Evolutionary conservation across 2,888 invertebrate genomes (phyloP).

Genomic region (Tridacna crocea): DNA sequence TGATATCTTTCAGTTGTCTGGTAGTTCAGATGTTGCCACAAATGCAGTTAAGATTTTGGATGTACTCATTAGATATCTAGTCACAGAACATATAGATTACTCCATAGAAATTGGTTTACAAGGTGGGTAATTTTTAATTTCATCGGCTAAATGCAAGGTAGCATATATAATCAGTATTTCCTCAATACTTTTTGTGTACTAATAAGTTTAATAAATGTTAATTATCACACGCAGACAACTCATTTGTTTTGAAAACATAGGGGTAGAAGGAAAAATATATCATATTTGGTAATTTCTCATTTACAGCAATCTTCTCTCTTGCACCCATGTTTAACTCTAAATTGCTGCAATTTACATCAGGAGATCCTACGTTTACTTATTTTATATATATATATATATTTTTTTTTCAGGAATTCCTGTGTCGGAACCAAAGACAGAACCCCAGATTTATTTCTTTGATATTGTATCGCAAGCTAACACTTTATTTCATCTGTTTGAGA

Average conservation of each 20-base stretch:
- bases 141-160: not conserved
- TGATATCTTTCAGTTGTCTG: conserved; percentile 88
- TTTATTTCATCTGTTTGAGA: conserved; percentile 96
- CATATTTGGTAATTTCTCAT: too few species aligned
- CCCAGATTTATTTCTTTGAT: conserved; percentile 96
- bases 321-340: too few species aligned
- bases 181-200: too few species aligned
- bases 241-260: too few species aligned
- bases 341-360: too few species aligned
- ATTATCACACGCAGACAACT: too few species aligned
- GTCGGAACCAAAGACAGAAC: conserved; percentile 93
- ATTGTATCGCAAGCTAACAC: conserved; percentile 96
- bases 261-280: too few species aligned
- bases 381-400: not conserved
- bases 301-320: too few species aligned
- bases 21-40: conserved; percentile 89
- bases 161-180: not conserved
- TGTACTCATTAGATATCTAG: conserved; percentile 92
- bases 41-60: conserved; percentile 93
- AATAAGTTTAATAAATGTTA: too few species aligned
- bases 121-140: conserved; percentile 74
- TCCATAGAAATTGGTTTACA: conserved; percentile 96
- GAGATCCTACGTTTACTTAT: not conserved
- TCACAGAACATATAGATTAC: conserved; percentile 97
- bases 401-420: conserved; percentile 83